Conservation (phyloP, 1,140 invertebrate genomes). For the Thaumetopoea pityocampa region DNA sequence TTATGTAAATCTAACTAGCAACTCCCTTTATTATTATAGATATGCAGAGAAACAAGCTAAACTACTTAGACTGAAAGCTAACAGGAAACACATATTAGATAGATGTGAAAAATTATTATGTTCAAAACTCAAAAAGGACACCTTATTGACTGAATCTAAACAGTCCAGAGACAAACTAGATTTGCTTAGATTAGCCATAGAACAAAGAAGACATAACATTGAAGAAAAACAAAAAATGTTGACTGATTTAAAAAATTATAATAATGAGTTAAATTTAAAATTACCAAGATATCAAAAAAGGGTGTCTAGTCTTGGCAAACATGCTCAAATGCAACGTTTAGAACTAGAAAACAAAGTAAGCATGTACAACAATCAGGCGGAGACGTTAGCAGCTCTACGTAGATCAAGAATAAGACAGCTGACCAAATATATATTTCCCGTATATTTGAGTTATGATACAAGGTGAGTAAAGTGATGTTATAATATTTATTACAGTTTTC, state of each 20-base stretch:
- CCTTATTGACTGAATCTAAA: slow-evolving; percentile 78
- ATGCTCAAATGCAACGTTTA: slow-evolving; percentile 73
- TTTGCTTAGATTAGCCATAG: slow-evolving; percentile 78
- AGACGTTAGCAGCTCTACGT: slow-evolving; percentile 79
- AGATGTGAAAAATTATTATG: slow-evolving; percentile 77
- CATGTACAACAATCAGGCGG: slow-evolving; percentile 74
- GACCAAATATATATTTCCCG: slow-evolving; percentile 86
- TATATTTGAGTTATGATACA: slow-evolving; percentile 70
- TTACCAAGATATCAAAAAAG: slow-evolving; percentile 80
- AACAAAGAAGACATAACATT: slow-evolving; percentile 79
- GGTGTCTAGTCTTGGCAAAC: slow-evolving; percentile 78
- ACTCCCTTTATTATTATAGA: too few relatives aligned
- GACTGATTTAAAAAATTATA: slow-evolving; percentile 75
- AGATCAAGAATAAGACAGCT: slow-evolving; percentile 81
- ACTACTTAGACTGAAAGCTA: slow-evolving; percentile 76
- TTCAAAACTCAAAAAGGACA: slow-evolving; percentile 78
- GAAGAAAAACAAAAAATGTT: slow-evolving; percentile 75
- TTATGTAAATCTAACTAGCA: too few relatives aligned
- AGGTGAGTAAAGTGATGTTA: too few relatives aligned
- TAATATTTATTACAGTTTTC: background rate
- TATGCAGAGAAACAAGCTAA: slow-evolving; percentile 81
- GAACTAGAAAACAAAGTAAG: slow-evolving; percentile 73
- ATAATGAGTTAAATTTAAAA: slow-evolving; percentile 75
- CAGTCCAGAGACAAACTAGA: slow-evolving; percentile 79
- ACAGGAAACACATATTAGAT: slow-evolving; percentile 76